phyloP scores from a whole-genome alignment of 2,888 invertebrate genomes.

The Cantharis rustica region DNA sequence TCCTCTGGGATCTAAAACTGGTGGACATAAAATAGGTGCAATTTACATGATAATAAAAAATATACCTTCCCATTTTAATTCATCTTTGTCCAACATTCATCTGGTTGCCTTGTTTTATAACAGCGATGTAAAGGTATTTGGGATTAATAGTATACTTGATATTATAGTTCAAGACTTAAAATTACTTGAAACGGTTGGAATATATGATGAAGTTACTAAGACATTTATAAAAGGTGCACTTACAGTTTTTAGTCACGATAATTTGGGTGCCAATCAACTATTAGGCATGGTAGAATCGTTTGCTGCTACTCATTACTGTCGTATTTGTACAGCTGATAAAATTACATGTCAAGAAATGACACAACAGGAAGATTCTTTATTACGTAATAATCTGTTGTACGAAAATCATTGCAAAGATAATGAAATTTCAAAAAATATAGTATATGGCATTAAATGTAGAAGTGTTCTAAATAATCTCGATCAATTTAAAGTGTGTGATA shows the following conservation, averaged over 20 bases:
- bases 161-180: conserved; percentile 18
- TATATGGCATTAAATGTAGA: conserved; percentile 1
- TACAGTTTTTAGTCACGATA: conserved; percentile 21
- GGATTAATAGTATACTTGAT: conserved; percentile 13
- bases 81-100: conserved; percentile 20
- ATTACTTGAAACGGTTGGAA: conserved; percentile 14
- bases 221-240: conserved; percentile 22
- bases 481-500: conserved; percentile 27
- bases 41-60: conserved; percentile 16
- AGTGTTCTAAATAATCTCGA: conserved; percentile 22
- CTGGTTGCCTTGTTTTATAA: background rate
- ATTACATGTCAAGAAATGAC: background rate
- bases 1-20: conserved; percentile 27
- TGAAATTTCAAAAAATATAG: background rate
- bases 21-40: conserved; percentile 24
- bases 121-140: background rate
- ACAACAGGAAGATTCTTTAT: conserved; percentile 8
- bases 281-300: conserved; percentile 37
- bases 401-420: conserved; percentile 1
- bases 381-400: conserved; percentile 7
- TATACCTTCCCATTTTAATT: conserved; percentile 19
- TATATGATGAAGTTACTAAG: background rate
- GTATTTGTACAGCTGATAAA: conserved; percentile 32
- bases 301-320: conserved; percentile 33
- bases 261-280: too few relatives aligned